A percentile compares a stretch with the other conserved stretches of the same genome.
phyloP scores from a whole-genome alignment of 2,888 invertebrate species.

The Onchidella celtica region DNA sequence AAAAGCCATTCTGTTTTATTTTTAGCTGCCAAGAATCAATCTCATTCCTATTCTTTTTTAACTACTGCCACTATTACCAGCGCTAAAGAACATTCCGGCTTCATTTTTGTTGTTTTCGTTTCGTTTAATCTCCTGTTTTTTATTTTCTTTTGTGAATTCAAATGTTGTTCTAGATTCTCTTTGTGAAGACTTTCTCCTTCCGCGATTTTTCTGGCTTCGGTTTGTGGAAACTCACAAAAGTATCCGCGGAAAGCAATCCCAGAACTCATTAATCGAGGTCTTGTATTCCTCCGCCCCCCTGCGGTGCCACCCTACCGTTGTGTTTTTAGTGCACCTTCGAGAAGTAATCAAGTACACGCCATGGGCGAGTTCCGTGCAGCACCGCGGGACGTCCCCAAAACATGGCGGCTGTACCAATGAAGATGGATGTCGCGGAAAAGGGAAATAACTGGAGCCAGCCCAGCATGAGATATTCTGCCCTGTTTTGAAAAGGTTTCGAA shows the following conservation, averaged over 20 bases:
- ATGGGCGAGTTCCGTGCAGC: conserved; percentile 41
- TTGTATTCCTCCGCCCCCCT: conserved; percentile 41
- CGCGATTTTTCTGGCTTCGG: not conserved
- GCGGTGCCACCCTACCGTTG: conserved; percentile 29
- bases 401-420: conserved; percentile 33
- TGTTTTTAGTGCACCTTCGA: conserved; percentile 43
- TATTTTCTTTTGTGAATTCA: too few species aligned
- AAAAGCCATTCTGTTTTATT: not conserved
- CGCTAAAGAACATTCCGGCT: too few species aligned
- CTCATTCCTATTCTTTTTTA: too few species aligned
- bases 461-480: too few species aligned
- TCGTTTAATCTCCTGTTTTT: too few species aligned
- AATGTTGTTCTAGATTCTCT: not conserved
- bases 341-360: conserved; percentile 46
- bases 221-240: not conserved
- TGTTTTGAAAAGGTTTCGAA: too few species aligned
- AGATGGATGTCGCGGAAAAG: conserved; percentile 33
- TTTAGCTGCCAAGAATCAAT: too few species aligned
- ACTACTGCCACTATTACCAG: too few species aligned
- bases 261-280: conserved; percentile 43
- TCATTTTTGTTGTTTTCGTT: too few species aligned
- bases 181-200: too few species aligned
- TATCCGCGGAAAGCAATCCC: conserved; percentile 23
- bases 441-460: conserved; percentile 23
- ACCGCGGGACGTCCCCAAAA: conserved; percentile 25